phyloP scores from a whole-genome alignment of 2,888 invertebrate species.

The Stomorhina lunata region DNA sequence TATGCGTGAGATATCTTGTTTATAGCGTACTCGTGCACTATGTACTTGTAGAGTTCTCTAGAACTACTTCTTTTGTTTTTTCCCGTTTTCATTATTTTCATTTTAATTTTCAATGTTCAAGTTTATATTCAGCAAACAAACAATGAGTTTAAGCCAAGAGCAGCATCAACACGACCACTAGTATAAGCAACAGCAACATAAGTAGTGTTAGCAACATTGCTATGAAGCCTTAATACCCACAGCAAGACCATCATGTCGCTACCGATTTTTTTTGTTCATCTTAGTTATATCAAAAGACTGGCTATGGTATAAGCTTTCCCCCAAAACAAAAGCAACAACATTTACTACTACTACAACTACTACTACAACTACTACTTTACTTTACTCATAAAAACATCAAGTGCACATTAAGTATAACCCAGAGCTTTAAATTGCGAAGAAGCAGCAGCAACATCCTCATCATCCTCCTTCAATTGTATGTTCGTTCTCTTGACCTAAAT shows the following conservation, averaged over 20 bases:
- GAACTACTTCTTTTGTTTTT: not conserved
- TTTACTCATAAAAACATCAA: not conserved
- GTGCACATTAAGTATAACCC: not conserved
- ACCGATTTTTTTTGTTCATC: not conserved
- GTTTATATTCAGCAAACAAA: slow-evolving; percentile 37
- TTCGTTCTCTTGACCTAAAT: slow-evolving; percentile 62
- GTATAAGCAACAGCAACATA: not conserved
- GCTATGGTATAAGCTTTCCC: no score
- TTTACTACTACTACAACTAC: no score
- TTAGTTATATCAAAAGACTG: no score
- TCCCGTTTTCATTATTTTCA: not conserved
- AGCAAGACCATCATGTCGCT: not conserved
- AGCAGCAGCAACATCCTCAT: not conserved
- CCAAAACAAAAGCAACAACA: not conserved
- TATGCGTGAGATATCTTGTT: no score
- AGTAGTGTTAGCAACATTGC: not conserved
- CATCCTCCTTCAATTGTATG: not conserved
- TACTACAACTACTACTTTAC: no score
- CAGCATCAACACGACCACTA: no score
- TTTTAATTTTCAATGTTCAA: slow-evolving; percentile 20
- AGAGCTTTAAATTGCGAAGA: slow-evolving; percentile 23
- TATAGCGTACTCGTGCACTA: not conserved
- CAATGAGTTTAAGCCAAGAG: no score
- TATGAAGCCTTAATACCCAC: not conserved
- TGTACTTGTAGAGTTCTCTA: not conserved